Evolutionary conservation across 1,140 invertebrate species (phyloP), one percentile per base, ranked within the genome.

Genomic region (Pteromalus puparum): DNA sequence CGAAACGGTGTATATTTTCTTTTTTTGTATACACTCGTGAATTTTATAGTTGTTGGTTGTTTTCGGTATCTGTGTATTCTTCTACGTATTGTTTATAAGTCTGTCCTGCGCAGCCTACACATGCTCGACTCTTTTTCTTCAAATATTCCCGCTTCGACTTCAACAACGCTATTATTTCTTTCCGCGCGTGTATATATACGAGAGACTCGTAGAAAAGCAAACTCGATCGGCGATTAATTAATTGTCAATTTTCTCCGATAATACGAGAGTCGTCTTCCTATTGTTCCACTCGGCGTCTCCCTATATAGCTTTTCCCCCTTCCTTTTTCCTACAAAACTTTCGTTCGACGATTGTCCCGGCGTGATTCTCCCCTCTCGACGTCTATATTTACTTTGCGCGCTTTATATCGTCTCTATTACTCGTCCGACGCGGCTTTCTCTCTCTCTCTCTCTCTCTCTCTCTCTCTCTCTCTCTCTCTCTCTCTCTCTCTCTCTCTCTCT

Each of bases 271-370:
- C 34, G 15, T 83, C 65, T 24, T 26, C 42, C 9, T 68, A 61
- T 53, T 73, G 26, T 81, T 61, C 28, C 42, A 30, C 70, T 73
- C 67, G 26, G 42, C 26, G 24, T 72, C 15, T 61, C 15, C 15
- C 30, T 5, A 34, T 34, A 34, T 34, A 34, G 53, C 7, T 76
- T 70, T 78, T 83, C 61, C 38, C 24, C 28, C 65, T 61, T 26
- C 30, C 2, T 26, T 12, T 30, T 48, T 15, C 1, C 21, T 72
- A 83, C 28, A 78, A 83, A 83, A 83, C 46, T 77, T 70, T 30
- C 48, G 34, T 77, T 53, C 67, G 42, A 21, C 42, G 67, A 83
- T 83, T 83, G 82, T 83, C 82, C 24, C 46, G 68, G 42, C 82
- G 74, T 72, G 28, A 83, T 78, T 83, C 24, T 72, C 65, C 24